phyloP scores from a whole-genome alignment of 2,113 vertebrate genomes.

The Anguilla rostrata region DNA sequence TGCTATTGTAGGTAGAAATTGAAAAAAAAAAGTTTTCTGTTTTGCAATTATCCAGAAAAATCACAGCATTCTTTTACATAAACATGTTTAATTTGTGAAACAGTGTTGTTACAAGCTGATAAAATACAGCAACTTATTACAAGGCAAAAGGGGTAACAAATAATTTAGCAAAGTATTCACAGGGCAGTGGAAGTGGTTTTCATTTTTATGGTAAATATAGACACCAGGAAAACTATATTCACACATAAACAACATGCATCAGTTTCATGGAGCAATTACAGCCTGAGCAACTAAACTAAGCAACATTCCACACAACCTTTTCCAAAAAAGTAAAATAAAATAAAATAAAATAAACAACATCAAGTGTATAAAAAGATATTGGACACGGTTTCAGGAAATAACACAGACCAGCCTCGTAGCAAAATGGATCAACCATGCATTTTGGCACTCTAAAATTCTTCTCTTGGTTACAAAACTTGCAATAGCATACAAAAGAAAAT shows the following conservation, averaged over 20 bases:
- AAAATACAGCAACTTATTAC: conserved; percentile 35
- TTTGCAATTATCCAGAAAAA: not conserved
- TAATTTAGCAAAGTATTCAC: conserved; percentile 32
- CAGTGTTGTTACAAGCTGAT: conserved; percentile 32
- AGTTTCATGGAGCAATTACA: conserved; percentile 14
- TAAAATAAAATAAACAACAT: not conserved
- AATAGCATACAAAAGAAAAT: conserved; percentile 14
- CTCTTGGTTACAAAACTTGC: conserved; percentile 1
- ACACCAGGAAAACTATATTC: conserved; percentile 4
- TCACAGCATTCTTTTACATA: conserved; percentile 16
- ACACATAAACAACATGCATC: conserved; percentile 25
- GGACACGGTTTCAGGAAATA: not conserved
- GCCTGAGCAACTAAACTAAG: conserved; percentile 7
- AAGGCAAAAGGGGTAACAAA: conserved; percentile 31
- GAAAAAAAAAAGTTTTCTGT: not conserved
- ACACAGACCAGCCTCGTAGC: not conserved
- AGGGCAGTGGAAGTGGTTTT: conserved; percentile 20
- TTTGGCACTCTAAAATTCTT: conserved; percentile 30
- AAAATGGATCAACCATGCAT: conserved; percentile 28
- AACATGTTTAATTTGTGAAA: conserved; percentile 35
- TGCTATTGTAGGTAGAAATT: too few species aligned
- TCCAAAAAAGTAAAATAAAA: not conserved
- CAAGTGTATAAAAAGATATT: conserved; percentile 6
- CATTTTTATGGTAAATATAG: conserved; percentile 16
- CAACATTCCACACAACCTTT: not conserved